Conservation (phyloP, 2,888 invertebrate species). For the Drosophila gaucha region DNA sequence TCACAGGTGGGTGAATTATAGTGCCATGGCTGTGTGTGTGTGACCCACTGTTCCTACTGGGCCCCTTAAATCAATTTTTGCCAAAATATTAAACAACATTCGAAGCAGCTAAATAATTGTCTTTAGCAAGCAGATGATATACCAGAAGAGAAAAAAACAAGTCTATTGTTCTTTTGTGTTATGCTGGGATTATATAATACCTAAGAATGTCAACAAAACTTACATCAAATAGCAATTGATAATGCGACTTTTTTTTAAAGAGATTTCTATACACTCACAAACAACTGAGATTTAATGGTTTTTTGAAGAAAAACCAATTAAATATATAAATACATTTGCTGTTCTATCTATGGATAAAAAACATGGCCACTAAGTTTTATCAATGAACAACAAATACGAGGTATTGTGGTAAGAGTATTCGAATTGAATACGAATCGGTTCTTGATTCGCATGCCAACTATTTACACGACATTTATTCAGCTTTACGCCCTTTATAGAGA, state of each 20-base stretch:
- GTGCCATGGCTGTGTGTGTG: neutral
- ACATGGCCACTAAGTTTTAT: conserved; percentile 60
- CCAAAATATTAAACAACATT: conserved; percentile 11
- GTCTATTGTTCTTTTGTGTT: conserved; percentile 39
- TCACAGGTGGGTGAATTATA: conserved; percentile 68
- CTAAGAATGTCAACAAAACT: conserved; percentile 45
- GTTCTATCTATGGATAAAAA: conserved; percentile 42
- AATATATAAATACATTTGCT: conserved; percentile 14
- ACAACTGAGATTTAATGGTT: conserved; percentile 9
- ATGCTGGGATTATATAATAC: conserved; percentile 61
- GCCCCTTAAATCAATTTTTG: conserved; percentile 1
- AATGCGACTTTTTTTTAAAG: conserved; percentile 23
- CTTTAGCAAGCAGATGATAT: conserved; percentile 20
- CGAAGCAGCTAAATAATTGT: neutral
- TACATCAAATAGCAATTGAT: conserved; percentile 9
- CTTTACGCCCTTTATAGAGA: conserved; percentile 29
- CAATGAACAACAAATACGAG: conserved; percentile 53
- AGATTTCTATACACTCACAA: conserved; percentile 9
- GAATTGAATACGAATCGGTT: conserved; percentile 9
- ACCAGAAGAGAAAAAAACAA: conserved; percentile 44
- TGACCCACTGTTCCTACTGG: conserved; percentile 16
- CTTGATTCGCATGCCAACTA: conserved; percentile 13
- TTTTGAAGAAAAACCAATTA: conserved; percentile 7
- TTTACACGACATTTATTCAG: conserved; percentile 36
- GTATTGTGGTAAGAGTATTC: conserved; percentile 1